phyloP scores from a whole-genome alignment of 2,797 vertebrate species.

The Myioborus melanocephalus region DNA sequence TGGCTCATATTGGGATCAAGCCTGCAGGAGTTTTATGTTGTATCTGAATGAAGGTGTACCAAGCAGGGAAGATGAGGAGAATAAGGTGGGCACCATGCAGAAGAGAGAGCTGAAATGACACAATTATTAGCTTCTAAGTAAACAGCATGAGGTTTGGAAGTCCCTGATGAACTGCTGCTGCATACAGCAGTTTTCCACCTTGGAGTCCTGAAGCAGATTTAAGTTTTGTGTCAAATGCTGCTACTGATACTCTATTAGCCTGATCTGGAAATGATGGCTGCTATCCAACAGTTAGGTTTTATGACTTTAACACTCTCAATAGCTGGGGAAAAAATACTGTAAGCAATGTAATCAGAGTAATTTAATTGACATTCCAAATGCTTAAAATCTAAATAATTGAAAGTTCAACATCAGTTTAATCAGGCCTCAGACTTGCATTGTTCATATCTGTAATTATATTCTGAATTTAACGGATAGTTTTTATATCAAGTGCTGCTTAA shows the following conservation, averaged over 20 bases:
- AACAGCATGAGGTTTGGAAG: background rate
- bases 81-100: background rate
- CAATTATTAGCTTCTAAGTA: background rate
- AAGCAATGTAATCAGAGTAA: background rate
- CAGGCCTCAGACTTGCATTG: background rate
- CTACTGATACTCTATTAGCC: background rate
- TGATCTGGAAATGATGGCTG: background rate
- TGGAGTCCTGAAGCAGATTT: background rate
- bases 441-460: background rate
- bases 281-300: background rate
- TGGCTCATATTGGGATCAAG: background rate
- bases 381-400: background rate
- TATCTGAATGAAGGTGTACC: background rate
- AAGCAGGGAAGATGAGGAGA: background rate
- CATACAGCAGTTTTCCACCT: background rate
- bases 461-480: background rate
- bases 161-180: background rate
- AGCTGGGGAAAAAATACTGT: background rate
- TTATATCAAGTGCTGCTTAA: background rate
- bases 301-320: background rate
- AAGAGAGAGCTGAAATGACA: background rate
- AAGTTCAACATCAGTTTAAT: background rate
- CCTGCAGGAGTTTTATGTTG: background rate
- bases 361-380: background rate
- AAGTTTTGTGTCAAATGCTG: background rate